Conservation (phyloP, 2,797 vertebrate species). For the Somateria mollissima region DNA sequence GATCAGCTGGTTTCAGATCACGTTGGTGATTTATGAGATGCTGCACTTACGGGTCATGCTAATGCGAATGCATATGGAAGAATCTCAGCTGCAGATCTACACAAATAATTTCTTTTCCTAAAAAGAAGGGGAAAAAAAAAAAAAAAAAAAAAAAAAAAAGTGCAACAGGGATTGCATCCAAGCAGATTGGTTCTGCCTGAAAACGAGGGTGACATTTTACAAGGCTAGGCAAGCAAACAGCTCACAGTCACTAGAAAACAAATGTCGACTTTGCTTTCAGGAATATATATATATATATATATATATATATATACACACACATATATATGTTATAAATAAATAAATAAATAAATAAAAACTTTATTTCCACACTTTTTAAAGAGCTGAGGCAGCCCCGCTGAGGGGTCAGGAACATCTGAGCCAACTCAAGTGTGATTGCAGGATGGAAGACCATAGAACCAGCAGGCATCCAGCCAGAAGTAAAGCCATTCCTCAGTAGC, state of each 20-base stretch:
- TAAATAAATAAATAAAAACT: too few species aligned
- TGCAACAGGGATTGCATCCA: background rate
- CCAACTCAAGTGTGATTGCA: background rate
- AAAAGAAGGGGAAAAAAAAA: too few species aligned
- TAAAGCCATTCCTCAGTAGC: background rate
- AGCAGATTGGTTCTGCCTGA: background rate
- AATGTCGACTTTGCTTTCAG: background rate
- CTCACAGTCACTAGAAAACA: background rate
- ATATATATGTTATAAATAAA: background rate
- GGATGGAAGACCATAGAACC: fast-evolving
- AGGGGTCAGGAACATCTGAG: background rate
- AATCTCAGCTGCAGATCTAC: background rate
- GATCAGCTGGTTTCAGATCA: background rate
- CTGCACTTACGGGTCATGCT: background rate
- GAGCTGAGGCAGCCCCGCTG: background rate
- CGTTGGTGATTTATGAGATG: background rate
- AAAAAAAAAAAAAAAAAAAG: too few species aligned
- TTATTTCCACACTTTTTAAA: background rate
- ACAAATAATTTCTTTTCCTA: background rate
- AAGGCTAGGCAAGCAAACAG: background rate
- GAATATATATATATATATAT: background rate
- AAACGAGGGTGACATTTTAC: background rate
- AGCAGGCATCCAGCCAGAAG: background rate
- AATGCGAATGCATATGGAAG: background rate
- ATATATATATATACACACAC: too few species aligned